Base-by-base conservation (phyloP, 2,888 invertebrate genomes). In the Kuschelorhynchus macadamiae region DNA sequence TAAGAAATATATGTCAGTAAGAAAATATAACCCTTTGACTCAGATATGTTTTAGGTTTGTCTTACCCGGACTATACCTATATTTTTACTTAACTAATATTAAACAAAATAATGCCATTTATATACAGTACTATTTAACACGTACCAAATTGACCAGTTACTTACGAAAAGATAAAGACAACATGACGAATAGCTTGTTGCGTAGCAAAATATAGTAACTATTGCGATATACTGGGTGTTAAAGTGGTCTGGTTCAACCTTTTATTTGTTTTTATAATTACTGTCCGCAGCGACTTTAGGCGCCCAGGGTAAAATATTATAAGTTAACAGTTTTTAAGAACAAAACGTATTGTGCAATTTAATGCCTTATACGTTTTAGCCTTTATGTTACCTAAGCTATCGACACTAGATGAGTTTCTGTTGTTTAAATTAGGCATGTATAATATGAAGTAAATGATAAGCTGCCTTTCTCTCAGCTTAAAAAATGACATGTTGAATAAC, bases 151-250 rank as follows among this genome's bases (percentile, higher is more conserved):
- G 52, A 57, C 57, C 32, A 33, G 52, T 52, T 50, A 59, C 52
- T 59, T 52, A 57, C 46, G 36, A 42, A 65, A 65, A 52, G 65
- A 65, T 65, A 65, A 65, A 42, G 59, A n/a, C 52, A 56, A 65
- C 65, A 65, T 59, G 65, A 65, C 52, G 46, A 65, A 65, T 65
- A 42, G 57, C n/a, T 21, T 25, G 33, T 59, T 49, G 59, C 50
- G n/a, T 60, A 39, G 49, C 39, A 46, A 60, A 60, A 50, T 46
- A 20, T 52, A 50, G 36, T 18, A 14, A 8, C 42, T 59, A 65
- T 65, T 65, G 65, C 65, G 65, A 65, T 65, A 65, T 33, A 39
- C 42, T 44, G 30, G 33, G 59, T 57, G 57, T 56, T 64, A 53
- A 62, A 62, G 53, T 53, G 52, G 53, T 5, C 53, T 33, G 59